A percentile compares a stretch with the other conserved stretches of the same genome.
Conservation (phyloP, 2,888 invertebrate species). For the Eilema griseolum region DNA sequence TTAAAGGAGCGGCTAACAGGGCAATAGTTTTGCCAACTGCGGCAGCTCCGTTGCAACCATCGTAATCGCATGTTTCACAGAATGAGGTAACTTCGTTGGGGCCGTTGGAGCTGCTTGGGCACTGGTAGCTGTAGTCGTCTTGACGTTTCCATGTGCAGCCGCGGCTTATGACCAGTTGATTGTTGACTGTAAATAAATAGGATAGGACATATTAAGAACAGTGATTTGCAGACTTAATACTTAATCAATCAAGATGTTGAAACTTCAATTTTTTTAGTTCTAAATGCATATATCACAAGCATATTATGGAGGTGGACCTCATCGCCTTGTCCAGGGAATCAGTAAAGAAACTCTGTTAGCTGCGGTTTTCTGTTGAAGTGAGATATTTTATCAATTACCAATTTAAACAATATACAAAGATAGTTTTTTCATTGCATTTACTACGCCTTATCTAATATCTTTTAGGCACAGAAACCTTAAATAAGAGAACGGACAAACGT, state of each 20-base stretch:
- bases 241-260: no score
- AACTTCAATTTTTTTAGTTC: no score
- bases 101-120: slow-evolving; percentile 80
- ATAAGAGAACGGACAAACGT: background rate
- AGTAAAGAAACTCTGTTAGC: background rate
- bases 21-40: slow-evolving; percentile 79
- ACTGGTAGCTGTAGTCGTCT: slow-evolving; percentile 83
- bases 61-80: slow-evolving; percentile 90
- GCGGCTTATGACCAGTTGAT: slow-evolving; percentile 82
- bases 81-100: slow-evolving; percentile 85
- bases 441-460: background rate
- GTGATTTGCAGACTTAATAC: background rate
- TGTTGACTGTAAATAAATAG: slow-evolving; percentile 87
- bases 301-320: no score
- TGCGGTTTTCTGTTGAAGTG: no score
- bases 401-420: background rate
- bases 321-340: background rate
- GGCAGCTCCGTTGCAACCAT: slow-evolving; percentile 89
- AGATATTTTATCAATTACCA: background rate
- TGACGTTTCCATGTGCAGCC: slow-evolving; percentile 88
- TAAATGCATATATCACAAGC: no score
- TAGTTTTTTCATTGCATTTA: background rate
- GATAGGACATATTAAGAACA: background rate
- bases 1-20: slow-evolving; percentile 74
- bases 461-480: background rate